phyloP scores from a whole-genome alignment of 1,140 invertebrate genomes.

The Varroa destructor region DNA sequence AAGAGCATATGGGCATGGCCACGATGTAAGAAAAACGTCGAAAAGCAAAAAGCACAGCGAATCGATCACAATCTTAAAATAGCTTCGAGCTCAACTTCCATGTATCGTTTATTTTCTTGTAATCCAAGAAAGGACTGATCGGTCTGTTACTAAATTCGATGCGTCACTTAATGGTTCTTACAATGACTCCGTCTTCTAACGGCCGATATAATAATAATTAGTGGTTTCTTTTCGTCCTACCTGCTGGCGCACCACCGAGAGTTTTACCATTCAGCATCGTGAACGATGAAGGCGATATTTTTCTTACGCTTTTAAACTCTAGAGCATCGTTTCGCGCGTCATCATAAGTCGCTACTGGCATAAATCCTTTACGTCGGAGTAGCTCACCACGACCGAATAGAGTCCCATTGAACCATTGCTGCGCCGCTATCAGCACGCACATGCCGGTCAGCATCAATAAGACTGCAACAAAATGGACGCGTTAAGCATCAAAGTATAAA shows the following conservation, averaged over 20 bases:
- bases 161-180: background rate
- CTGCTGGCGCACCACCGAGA: too few relatives aligned
- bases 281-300: too few relatives aligned
- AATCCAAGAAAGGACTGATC: background rate
- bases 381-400: conserved; percentile 18
- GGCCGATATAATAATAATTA: background rate
- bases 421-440: background rate
- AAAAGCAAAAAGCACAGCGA: background rate
- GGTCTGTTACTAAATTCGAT: background rate
- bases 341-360: conserved; percentile 9
- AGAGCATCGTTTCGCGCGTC: background rate
- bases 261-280: too few relatives aligned
- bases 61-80: background rate
- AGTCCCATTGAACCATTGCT: conserved; percentile 4
- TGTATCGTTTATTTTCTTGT: background rate
- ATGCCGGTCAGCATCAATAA: conserved; percentile 13
- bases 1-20: background rate
- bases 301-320: too few relatives aligned
- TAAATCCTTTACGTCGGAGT: conserved; percentile 15
- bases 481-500: too few relatives aligned
- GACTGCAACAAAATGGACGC: background rate
- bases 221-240: too few relatives aligned
- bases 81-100: background rate
- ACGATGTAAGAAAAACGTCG: background rate
- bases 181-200: background rate